Percentiles rank a stretch among this genome's conserved stretches.
Evolutionary conservation across 2,113 vertebrate species (phyloP).

Genomic region (Cyprinus carpio): DNA sequence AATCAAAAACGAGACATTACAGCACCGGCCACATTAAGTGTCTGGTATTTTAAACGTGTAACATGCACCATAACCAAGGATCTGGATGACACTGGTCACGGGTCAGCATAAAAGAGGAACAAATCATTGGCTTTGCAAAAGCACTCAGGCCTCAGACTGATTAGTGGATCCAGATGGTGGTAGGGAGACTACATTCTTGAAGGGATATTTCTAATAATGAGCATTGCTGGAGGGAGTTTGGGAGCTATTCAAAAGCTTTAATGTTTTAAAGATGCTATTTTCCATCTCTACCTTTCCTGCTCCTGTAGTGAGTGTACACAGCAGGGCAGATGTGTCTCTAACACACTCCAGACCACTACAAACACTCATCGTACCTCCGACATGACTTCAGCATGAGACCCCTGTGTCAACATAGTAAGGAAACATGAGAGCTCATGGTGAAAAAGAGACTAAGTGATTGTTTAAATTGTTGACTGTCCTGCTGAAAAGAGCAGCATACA

Average conservation of each 20-base stretch:
- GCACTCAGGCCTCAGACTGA: conserved; percentile 6
- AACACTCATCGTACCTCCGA: conserved; percentile 34
- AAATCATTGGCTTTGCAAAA: conserved; percentile 27
- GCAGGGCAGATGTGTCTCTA: conserved; percentile 22
- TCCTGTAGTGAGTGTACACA: conserved; percentile 23
- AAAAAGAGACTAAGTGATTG: neutral
- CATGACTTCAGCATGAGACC: conserved; percentile 32
- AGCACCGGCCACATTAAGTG: neutral
- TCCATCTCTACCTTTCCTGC: conserved; percentile 10
- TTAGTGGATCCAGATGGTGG: conserved; percentile 36
- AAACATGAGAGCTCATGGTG: neutral
- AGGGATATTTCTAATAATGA: conserved; percentile 49
- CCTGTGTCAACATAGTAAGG: neutral
- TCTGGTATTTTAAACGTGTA: neutral
- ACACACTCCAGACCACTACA: conserved; percentile 48
- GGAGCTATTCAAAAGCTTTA: conserved; percentile 22
- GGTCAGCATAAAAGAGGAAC: conserved; percentile 3
- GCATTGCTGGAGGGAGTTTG: conserved; percentile 37
- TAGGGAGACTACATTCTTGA: conserved; percentile 34
- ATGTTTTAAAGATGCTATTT: conserved; percentile 36
- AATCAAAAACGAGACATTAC: neutral
- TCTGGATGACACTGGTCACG: neutral
- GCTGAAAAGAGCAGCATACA: neutral
- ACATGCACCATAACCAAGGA: neutral
- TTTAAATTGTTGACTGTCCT: neutral